phyloP scores from a whole-genome alignment of 2,797 vertebrate species.

The Chaenodraco wilsoni region DNA sequence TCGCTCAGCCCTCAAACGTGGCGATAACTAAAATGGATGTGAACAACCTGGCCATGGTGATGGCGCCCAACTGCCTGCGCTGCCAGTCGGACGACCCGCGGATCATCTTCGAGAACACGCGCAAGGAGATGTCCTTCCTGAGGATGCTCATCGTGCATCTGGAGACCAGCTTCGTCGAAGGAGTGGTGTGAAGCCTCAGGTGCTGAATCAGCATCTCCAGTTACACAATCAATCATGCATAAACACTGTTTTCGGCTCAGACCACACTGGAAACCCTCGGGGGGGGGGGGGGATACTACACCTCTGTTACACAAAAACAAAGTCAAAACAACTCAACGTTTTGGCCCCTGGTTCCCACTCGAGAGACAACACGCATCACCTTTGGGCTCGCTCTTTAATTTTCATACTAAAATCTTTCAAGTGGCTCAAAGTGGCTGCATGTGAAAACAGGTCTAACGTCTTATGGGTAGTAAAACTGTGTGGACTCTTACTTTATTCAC shows the following conservation, averaged over 20 bases:
- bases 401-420: conserved; percentile 46
- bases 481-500: conserved; percentile 50
- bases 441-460: conserved; percentile 56
- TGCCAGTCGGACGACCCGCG: conserved; percentile 92
- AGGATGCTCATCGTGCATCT: conserved; percentile 93
- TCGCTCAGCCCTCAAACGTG: conserved; percentile 91
- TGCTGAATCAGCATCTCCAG: conserved; percentile 22
- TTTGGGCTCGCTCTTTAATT: conserved; percentile 41
- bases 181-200: conserved; percentile 77
- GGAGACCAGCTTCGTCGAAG: conserved; percentile 90
- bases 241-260: conserved; percentile 63
- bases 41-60: conserved; percentile 95
- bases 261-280: conserved; percentile 73
- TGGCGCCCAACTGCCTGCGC: conserved; percentile 94
- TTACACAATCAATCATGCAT: conserved; percentile 46
- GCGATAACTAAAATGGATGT: conserved; percentile 95
- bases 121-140: conserved; percentile 94
- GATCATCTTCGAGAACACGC: conserved; percentile 93
- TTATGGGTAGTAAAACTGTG: conserved; percentile 24
- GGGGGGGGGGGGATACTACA: conserved; percentile 28
- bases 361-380: conserved; percentile 20
- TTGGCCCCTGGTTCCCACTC: conserved; percentile 31
- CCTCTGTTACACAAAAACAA: conserved; percentile 28
- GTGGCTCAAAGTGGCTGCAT: conserved; percentile 46
- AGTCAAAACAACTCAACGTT: conserved; percentile 39